Evolutionary conservation across 2,888 invertebrate genomes (phyloP).

Genomic region (Coelopa pilipes): DNA sequence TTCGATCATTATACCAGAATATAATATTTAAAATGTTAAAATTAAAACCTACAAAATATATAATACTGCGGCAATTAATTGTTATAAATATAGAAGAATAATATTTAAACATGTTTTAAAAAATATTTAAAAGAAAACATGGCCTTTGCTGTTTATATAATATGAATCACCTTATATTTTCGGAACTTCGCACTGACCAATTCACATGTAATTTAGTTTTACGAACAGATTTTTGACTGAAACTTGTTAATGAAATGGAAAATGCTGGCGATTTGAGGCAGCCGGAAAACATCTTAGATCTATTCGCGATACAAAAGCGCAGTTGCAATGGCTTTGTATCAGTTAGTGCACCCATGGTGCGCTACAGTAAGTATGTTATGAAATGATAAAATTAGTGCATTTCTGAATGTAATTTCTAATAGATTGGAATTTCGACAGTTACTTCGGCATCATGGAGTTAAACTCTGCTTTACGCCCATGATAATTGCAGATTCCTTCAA

Average conservation of each 20-base stretch:
- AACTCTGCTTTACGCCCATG: slow-evolving; percentile 96
- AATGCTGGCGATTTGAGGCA: slow-evolving; percentile 7
- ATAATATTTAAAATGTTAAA: too few species aligned
- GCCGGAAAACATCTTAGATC: slow-evolving; percentile 70
- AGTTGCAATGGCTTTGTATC: slow-evolving; percentile 72
- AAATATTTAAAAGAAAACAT: too few species aligned
- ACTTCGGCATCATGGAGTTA: slow-evolving; percentile 83
- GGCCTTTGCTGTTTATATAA: too few species aligned
- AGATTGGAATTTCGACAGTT: slow-evolving; percentile 78
- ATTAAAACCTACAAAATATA: too few species aligned
- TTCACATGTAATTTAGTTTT: too few species aligned
- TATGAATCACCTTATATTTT: too few species aligned
- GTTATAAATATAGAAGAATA: too few species aligned
- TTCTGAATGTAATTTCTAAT: not conserved
- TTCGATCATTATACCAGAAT: too few species aligned
- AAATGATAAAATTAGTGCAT: slow-evolving; percentile 51
- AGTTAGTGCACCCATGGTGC: slow-evolving; percentile 95
- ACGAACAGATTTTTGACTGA: too few species aligned
- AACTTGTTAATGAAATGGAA: not conserved
- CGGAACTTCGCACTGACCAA: too few species aligned
- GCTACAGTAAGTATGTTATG: slow-evolving; percentile 80
- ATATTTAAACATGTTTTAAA: too few species aligned
- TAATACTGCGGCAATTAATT: too few species aligned
- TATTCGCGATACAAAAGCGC: slow-evolving; percentile 72
- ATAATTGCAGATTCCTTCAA: slow-evolving; percentile 94